phyloP scores from a whole-genome alignment of 1,140 invertebrate genomes.

The Eumeta japonica region DNA sequence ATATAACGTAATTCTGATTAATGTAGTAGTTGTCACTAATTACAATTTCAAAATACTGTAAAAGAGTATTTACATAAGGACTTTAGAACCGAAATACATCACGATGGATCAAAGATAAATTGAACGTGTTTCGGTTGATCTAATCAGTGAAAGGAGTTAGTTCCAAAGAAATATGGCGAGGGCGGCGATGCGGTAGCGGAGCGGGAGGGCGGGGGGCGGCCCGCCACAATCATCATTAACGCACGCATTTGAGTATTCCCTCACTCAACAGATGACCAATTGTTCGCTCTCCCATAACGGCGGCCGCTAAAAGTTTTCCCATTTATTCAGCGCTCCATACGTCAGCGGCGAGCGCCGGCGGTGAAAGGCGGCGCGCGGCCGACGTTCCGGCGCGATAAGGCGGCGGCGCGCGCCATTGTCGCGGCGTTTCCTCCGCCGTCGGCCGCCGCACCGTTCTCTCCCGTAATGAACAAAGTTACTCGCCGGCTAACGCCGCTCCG shows the following conservation, averaged over 20 bases:
- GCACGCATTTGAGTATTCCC: constrained; percentile 26
- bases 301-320: constrained; percentile 50
- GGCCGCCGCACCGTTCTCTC: constrained; percentile 42
- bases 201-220: no score
- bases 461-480: constrained; percentile 55
- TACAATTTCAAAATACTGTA: no score
- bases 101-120: no score
- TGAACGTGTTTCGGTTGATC: no score
- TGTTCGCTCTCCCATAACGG: constrained; percentile 44
- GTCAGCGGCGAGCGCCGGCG: constrained; percentile 18
- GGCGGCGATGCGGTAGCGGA: no score
- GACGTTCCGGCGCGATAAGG: constrained; percentile 50
- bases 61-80: no score
- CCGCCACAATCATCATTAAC: constrained; percentile 21
- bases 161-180: no score
- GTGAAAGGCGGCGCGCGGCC: constrained; percentile 16
- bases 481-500: constrained; percentile 39
- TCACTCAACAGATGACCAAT: constrained; percentile 47
- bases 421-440: constrained; percentile 52
- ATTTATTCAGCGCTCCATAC: constrained; percentile 54
- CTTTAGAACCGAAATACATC: no score
- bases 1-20: no score
- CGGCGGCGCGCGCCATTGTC: constrained; percentile 43
- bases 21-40: no score
- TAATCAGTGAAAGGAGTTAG: no score